Evolutionary conservation across 1,140 invertebrate genomes (phyloP).

Genomic region (Amyelois transitella): DNA sequence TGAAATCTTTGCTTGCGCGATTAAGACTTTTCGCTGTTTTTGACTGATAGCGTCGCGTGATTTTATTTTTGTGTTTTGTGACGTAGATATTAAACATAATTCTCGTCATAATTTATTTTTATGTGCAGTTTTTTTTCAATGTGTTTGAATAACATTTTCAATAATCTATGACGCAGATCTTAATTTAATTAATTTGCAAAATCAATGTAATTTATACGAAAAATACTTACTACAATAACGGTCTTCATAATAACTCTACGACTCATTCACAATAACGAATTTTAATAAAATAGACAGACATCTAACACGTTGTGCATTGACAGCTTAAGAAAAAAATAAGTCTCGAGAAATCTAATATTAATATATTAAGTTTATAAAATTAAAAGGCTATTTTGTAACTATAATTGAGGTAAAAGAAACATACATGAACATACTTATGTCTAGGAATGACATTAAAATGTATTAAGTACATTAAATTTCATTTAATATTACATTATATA

Average conservation of each 20-base stretch:
- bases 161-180: too few species aligned
- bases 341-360: slow-evolving; percentile 11
- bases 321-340: slow-evolving; percentile 27
- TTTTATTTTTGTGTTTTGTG: too few species aligned
- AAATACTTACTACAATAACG: background rate
- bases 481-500: slow-evolving; percentile 60
- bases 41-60: too few species aligned
- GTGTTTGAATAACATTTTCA: too few species aligned
- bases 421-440: slow-evolving; percentile 36
- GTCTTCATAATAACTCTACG: background rate
- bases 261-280: slow-evolving; percentile 24
- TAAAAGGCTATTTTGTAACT: slow-evolving; percentile 42
- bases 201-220: too few species aligned
- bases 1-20: too few species aligned
- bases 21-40: too few species aligned
- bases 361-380: slow-evolving; percentile 27
- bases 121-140: too few species aligned
- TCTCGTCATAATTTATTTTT: too few species aligned
- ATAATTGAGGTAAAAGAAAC: slow-evolving; percentile 56
- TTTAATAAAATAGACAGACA: slow-evolving; percentile 26
- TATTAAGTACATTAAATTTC: slow-evolving; percentile 51
- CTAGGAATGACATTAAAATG: slow-evolving; percentile 54
- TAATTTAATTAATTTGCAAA: too few species aligned
- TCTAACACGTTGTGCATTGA: slow-evolving; percentile 46
- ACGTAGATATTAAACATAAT: too few species aligned